phyloP scores from a whole-genome alignment of 2,888 invertebrate species.

The Tipula lateralis region DNA sequence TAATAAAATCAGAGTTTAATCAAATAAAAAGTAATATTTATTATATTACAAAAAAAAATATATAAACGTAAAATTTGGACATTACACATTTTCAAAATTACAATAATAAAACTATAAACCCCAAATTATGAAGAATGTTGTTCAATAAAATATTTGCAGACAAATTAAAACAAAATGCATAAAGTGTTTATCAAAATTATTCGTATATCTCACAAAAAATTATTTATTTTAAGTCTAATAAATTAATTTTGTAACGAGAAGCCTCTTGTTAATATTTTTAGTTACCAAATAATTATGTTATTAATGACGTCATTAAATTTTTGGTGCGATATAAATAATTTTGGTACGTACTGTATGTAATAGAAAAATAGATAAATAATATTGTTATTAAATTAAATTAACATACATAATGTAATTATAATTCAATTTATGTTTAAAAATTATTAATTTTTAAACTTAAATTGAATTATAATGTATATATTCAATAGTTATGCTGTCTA shows the following conservation, averaged over 20 bases:
- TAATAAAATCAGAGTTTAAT: constrained; percentile 14
- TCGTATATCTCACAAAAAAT: neutral
- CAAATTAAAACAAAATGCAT: neutral
- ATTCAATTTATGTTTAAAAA: neutral
- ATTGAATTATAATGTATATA: neutral
- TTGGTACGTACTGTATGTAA: neutral
- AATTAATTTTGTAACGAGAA: neutral
- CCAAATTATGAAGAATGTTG: neutral
- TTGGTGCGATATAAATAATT: neutral
- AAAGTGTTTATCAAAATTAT: neutral
- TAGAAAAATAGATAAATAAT: neutral
- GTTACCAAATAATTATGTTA: too few species aligned
- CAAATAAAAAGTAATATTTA: constrained; percentile 7
- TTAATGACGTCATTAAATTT: too few species aligned
- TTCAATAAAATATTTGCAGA: neutral
- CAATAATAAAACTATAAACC: neutral
- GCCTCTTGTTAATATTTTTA: too few species aligned
- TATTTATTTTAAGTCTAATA: too few species aligned
- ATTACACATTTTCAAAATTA: neutral
- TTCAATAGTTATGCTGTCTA: neutral
- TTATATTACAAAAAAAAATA: neutral
- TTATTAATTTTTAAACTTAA: neutral
- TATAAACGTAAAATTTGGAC: neutral
- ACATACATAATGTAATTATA: neutral
- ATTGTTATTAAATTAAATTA: neutral